phyloP scores from a whole-genome alignment of 2,888 invertebrate genomes.

The Tetranychus truncatus region DNA sequence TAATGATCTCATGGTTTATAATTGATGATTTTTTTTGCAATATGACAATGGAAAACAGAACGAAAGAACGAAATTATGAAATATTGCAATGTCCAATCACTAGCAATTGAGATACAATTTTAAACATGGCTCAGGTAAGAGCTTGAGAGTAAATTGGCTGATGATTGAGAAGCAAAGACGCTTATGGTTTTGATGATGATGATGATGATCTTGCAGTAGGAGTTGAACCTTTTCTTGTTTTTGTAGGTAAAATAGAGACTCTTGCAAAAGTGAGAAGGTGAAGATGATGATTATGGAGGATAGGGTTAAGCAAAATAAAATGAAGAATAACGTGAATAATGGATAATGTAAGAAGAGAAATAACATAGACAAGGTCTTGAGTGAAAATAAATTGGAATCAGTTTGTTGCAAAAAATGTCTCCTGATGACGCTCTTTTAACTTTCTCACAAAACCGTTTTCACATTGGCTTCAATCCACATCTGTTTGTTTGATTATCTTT shows the following conservation, averaged over 20 bases:
- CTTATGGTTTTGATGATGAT: no score
- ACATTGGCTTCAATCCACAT: neutral
- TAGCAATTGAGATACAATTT: no score
- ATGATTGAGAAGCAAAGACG: no score
- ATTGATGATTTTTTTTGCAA: neutral
- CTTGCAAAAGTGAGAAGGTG: no score
- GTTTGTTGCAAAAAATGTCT: neutral
- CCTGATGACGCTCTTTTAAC: neutral
- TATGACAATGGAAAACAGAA: neutral
- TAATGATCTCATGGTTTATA: neutral
- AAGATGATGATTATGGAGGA: neutral
- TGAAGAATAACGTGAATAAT: neutral
- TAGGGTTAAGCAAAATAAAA: neutral
- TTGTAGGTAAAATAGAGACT: no score
- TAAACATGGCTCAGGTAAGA: no score
- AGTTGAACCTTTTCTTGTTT: no score
- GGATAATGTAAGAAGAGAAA: neutral
- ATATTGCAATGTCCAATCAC: no score
- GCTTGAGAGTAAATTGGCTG: no score
- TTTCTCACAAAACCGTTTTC: neutral
- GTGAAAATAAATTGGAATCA: neutral
- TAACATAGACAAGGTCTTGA: neutral
- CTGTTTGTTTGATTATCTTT: neutral
- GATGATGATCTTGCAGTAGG: no score
- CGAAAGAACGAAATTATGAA: neutral